Percentiles rank a stretch among this genome's conserved stretches.
Conservation (phyloP, 2,113 vertebrate genomes). For the Miniopterus natalensis region DNA sequence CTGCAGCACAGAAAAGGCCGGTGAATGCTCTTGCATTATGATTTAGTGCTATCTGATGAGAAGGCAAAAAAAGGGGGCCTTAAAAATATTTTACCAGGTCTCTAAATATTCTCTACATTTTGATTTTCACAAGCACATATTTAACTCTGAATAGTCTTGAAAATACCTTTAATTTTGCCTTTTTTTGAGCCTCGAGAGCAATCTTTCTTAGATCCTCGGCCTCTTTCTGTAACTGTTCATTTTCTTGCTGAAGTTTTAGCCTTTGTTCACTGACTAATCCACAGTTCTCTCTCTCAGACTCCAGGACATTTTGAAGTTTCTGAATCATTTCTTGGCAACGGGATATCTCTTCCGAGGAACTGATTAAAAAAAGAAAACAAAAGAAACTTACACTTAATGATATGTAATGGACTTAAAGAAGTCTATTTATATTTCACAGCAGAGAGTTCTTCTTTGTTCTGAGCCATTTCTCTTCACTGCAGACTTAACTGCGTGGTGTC, state of each 20-base stretch:
- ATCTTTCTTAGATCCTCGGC: slow-evolving; percentile 91
- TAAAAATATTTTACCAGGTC: slow-evolving; percentile 45
- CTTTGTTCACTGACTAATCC: slow-evolving; percentile 93
- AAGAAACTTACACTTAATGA: slow-evolving; percentile 38
- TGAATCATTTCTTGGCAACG: slow-evolving; percentile 92
- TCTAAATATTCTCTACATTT: slow-evolving; percentile 31
- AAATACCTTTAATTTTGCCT: slow-evolving; percentile 94
- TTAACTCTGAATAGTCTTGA: slow-evolving; percentile 17
- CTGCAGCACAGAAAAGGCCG: slow-evolving; percentile 42
- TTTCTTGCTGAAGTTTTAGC: slow-evolving; percentile 94
- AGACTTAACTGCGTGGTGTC: not conserved
- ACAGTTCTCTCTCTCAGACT: slow-evolving; percentile 91
- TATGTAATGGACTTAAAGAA: slow-evolving; percentile 8
- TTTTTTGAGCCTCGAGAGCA: slow-evolving; percentile 89
- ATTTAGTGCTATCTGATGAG: slow-evolving; percentile 45
- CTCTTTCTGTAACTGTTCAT: slow-evolving; percentile 92
- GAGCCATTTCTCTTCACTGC: slow-evolving; percentile 40
- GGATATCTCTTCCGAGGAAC: slow-evolving; percentile 93
- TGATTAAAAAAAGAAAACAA: slow-evolving; percentile 81
- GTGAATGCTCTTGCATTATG: slow-evolving; percentile 61
- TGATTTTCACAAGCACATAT: slow-evolving; percentile 48
- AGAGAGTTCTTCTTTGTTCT: not conserved
- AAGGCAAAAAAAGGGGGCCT: not conserved
- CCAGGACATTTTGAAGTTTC: slow-evolving; percentile 91
- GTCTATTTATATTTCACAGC: not conserved